A percentile compares a stretch with the other conserved stretches of the same genome.
Evolutionary conservation across 2,888 invertebrate species (phyloP).

Genomic region (Urechis unicinctus): DNA sequence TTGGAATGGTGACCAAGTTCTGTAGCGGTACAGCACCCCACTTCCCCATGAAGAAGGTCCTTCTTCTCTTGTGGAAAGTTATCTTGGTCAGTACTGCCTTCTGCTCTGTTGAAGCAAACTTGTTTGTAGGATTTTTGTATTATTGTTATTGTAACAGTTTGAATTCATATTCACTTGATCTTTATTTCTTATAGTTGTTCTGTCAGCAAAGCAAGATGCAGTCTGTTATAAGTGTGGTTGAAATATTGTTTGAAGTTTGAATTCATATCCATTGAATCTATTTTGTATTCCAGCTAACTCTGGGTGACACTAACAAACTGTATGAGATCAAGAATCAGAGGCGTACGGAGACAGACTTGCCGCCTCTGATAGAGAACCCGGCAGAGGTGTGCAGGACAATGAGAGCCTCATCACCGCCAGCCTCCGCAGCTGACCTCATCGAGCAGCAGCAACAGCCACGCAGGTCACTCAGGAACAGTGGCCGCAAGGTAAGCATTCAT

Average conservation of each 20-base stretch:
- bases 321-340: slow-evolving; percentile 64
- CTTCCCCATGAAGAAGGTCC: slow-evolving; percentile 97
- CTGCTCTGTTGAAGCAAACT: background rate
- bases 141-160: slow-evolving; percentile 1
- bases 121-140: background rate
- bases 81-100: slow-evolving; percentile 61
- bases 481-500: slow-evolving; percentile 42
- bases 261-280: background rate
- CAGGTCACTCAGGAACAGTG: slow-evolving; percentile 33
- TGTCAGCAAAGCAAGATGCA: background rate
- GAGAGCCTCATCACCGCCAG: slow-evolving; percentile 91
- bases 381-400: slow-evolving; percentile 87
- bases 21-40: slow-evolving; percentile 93
- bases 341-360: slow-evolving; percentile 62
- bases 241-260: too few relatives aligned
- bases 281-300: slow-evolving; percentile 53
- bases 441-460: slow-evolving; percentile 44
- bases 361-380: slow-evolving; percentile 82
- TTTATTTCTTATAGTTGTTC: background rate
- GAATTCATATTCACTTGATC: background rate
- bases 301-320: slow-evolving; percentile 84
- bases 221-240: too few relatives aligned
- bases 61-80: slow-evolving; percentile 91
- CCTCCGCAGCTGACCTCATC: slow-evolving; percentile 72
- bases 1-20: slow-evolving; percentile 93